A percentile compares a stretch with the other conserved stretches of the same genome.
phyloP scores from a whole-genome alignment of 2,797 vertebrate species.

The Acanthopagrus latus region DNA sequence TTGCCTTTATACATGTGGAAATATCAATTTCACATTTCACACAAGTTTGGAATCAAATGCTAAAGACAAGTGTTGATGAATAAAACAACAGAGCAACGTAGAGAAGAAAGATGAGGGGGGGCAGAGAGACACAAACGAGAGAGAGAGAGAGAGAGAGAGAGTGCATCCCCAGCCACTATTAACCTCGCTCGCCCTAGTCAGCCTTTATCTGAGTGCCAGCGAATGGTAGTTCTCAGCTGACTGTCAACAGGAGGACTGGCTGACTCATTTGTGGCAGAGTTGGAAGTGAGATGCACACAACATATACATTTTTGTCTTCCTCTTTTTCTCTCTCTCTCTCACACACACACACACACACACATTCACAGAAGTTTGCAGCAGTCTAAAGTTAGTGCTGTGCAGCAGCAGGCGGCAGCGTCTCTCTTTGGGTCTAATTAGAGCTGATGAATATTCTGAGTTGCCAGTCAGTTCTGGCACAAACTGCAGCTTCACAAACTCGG shows the following conservation, averaged over 20 bases:
- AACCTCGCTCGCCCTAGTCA: constrained; percentile 34
- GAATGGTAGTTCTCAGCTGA: constrained; percentile 10
- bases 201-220: constrained; percentile 20
- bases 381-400: constrained; percentile 7
- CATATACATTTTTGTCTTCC: background rate
- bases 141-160: constrained; percentile 13
- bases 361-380: background rate
- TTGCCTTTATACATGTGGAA: no score
- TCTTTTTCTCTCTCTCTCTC: background rate
- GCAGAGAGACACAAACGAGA: background rate
- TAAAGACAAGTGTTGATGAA: background rate
- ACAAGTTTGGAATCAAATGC: background rate
- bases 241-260: constrained; percentile 14
- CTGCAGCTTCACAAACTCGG: constrained; percentile 9
- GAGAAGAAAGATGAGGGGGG: background rate
- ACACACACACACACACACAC: constrained; percentile 12
- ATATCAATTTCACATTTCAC: no score
- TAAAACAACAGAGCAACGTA: background rate
- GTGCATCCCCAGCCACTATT: constrained; percentile 4
- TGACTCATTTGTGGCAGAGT: constrained; percentile 24
- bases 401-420: constrained; percentile 16
- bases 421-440: constrained; percentile 74
- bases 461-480: constrained; percentile 33
- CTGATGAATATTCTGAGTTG: constrained; percentile 53
- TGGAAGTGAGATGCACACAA: background rate